Conservation (phyloP, 2,797 vertebrate species). For the Antrozous pallidus region DNA sequence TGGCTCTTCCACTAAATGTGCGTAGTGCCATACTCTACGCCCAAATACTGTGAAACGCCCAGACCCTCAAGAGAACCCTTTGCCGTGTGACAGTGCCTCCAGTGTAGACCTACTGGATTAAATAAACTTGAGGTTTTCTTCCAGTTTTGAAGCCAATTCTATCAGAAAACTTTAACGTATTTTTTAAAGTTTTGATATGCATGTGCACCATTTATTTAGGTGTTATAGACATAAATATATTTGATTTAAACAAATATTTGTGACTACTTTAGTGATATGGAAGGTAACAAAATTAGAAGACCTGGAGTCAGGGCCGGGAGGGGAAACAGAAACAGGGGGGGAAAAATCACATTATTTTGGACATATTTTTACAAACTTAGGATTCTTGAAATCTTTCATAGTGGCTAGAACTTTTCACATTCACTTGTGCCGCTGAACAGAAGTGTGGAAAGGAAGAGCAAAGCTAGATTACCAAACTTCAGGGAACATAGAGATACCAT, state of each 20-base stretch:
- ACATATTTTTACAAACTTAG: background rate
- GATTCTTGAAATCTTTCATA: background rate
- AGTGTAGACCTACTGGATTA: background rate
- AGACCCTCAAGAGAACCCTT: background rate
- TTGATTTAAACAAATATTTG: background rate
- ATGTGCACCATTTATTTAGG: background rate
- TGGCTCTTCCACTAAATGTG: background rate
- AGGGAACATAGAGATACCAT: background rate
- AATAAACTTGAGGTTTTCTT: background rate
- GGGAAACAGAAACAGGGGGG: background rate
- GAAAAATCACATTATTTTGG: background rate
- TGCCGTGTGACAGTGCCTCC: background rate
- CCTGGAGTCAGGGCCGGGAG: background rate
- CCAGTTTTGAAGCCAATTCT: background rate
- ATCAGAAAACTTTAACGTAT: background rate
- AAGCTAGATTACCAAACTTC: background rate
- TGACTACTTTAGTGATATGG: background rate
- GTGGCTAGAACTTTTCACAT: background rate
- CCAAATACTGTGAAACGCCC: background rate
- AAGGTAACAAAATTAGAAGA: background rate
- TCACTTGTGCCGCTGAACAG: background rate
- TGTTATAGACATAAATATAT: background rate
- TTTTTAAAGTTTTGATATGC: background rate
- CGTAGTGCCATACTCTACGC: fast-evolving
- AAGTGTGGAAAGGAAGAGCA: background rate